Evolutionary conservation across 2,888 invertebrate genomes (phyloP).

Genomic region (Tethea ocularis): DNA sequence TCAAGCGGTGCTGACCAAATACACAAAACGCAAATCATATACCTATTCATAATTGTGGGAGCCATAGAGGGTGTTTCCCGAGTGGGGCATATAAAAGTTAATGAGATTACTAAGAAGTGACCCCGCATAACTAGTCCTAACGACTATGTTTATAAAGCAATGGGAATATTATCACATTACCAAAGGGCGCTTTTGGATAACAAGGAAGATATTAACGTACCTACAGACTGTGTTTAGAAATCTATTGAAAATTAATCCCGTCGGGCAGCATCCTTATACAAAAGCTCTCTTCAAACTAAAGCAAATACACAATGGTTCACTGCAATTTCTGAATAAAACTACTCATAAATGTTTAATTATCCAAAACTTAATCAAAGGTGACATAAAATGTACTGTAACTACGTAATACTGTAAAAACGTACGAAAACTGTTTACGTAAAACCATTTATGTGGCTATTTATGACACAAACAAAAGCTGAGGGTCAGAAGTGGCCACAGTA

Average conservation of each 20-base stretch:
- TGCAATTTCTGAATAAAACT: too few relatives aligned
- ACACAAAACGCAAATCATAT: conserved; percentile 35
- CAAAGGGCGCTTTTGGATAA: neutral
- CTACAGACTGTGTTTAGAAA: neutral
- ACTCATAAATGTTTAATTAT: too few relatives aligned
- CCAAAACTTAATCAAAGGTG: too few relatives aligned
- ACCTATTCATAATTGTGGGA: conserved; percentile 26
- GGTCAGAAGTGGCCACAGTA: conserved; percentile 44
- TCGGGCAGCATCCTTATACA: neutral
- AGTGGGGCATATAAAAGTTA: conserved; percentile 44
- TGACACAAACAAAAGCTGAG: conserved; percentile 3
- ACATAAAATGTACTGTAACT: too few relatives aligned
- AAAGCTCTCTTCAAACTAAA: neutral
- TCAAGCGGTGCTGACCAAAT: conserved; percentile 24
- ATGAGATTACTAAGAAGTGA: conserved; percentile 46
- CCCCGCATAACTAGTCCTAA: conserved; percentile 32
- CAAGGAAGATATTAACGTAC: neutral
- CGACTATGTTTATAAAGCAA: conserved; percentile 32
- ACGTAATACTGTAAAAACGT: too few relatives aligned
- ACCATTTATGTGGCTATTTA: conserved; percentile 18
- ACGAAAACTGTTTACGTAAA: neutral
- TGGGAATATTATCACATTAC: conserved; percentile 33
- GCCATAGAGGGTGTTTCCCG: conserved; percentile 37
- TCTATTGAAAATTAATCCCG: neutral
- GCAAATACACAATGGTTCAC: neutral